Evolutionary conservation across 1,140 invertebrate species (phyloP).

Genomic region (Drosophila varians): DNA sequence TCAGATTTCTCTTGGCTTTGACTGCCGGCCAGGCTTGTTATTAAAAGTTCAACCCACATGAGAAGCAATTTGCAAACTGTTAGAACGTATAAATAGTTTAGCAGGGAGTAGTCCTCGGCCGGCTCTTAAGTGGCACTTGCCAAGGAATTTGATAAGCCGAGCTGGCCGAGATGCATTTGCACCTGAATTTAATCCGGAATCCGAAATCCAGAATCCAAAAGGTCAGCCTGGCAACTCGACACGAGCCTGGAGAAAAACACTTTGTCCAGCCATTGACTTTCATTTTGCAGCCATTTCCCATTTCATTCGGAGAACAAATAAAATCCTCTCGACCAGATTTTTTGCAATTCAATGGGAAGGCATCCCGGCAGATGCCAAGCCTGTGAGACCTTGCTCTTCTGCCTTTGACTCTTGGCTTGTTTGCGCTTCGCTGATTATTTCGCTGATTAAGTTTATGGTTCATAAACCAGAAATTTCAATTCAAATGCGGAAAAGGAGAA

Average conservation of each 20-base stretch:
- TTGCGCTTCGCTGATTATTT: constrained; percentile 67
- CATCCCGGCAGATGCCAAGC: constrained; percentile 42
- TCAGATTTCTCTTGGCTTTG: constrained; percentile 60
- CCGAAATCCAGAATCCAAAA: neutral
- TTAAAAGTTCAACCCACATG: constrained; percentile 72
- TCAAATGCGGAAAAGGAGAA: constrained; percentile 24
- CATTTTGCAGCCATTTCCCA: constrained; percentile 11
- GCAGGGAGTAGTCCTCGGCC: neutral
- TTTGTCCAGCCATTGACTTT: constrained; percentile 38
- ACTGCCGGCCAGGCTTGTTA: constrained; percentile 59
- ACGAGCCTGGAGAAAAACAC: constrained; percentile 15
- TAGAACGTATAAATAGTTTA: constrained; percentile 59
- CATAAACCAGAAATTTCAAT: constrained; percentile 64
- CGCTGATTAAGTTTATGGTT: constrained; percentile 71
- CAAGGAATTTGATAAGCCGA: constrained; percentile 37
- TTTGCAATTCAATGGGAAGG: constrained; percentile 24
- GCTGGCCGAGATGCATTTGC: constrained; percentile 26
- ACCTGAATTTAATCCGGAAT: too few relatives aligned
- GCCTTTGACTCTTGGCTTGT: constrained; percentile 49
- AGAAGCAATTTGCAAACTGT: constrained; percentile 72
- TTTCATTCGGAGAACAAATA: constrained; percentile 8
- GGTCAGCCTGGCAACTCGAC: constrained; percentile 7
- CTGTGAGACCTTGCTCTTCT: constrained; percentile 40
- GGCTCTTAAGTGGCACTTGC: constrained; percentile 50
- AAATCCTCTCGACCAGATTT: constrained; percentile 25